Base-by-base conservation (phyloP, 2,888 invertebrate species). In the Perizoma affinitatum region DNA sequence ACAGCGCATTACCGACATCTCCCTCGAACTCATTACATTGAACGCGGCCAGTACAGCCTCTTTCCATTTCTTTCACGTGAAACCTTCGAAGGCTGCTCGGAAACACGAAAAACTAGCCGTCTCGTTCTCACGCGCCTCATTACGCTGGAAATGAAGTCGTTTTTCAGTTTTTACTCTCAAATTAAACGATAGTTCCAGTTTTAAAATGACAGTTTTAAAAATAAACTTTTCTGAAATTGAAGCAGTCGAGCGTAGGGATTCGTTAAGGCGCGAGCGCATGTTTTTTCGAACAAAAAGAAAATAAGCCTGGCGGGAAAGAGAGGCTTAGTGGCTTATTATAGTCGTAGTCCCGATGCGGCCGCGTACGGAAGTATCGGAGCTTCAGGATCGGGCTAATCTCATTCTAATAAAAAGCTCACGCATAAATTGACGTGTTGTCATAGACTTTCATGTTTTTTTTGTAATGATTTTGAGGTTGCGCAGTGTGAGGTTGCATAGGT, bases 351-450 rank as follows among this genome's bases (percentile, higher is more conserved):
- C 86, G 90, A 86, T 87, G 90, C 89, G 91, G 90, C 79, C 75
- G 88, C 87, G 90, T 88, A 79, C 88, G 91, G 90, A 87, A 86
- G 91, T 90, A 88, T 90, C 85, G 78, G 77, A 83, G 86, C 90
- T 90, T 88, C 83, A 86, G 88, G 86, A 90, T 87, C 87, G 85
- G 77, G 79, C 87, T 89, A 89, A 88, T 89, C 86, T 87, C 84
- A 90, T 90, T 90, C 87, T 86, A 87, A 90, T 90, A 90, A 89
- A 89, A 90, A 91, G 89, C 89, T 89, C 78, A 88, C 90, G 88
- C 88, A 87, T 84, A 86, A 83, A 87, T 88, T 86, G 87, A 85
- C 87, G 87, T 85, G 83, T 77, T 83, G 76, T 85, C 83, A 79
- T 84, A 83, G 82, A 75, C 74, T 83, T 80, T 73, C 78, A 84